Evolutionary conservation across 1,140 invertebrate genomes (phyloP), one percentile per base, ranked within the genome.

Genomic region (Caligus rogercresseyi): DNA sequence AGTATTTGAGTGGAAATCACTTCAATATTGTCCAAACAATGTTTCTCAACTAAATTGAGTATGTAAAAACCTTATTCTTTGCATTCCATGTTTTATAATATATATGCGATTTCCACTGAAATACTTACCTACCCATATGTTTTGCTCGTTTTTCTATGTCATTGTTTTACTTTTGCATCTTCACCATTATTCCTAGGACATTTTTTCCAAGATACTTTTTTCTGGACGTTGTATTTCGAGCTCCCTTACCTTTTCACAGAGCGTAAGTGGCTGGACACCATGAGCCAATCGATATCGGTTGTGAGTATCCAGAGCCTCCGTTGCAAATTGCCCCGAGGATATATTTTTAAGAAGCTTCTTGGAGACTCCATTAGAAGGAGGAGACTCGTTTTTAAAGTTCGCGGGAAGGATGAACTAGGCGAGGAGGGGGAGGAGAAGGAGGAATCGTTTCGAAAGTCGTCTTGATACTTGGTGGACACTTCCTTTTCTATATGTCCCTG

Each of bases 251-350:
- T 86, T 78, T 74, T 82, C 78, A 69, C 78, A 81, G 21, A 89
- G 68, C 71, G 80, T 78, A 58, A 90, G 69, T 1, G 80, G 77
- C 1, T 78, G 74, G 0, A 80, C 82, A 54, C 80, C 79, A 71
- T 91, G 87, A 68, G 80, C 82, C 66, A 74, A 74, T 66, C 88
- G 75, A 68, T 85, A 87, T 55, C 83, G 80, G 70, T 90, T 90
- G 70, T 89, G 86, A 20, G 82, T 75, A 54, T 81, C 74, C 60
- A 89, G 73, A 71, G 75, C 80, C 68, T 78, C 82, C 71, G 73
- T 74, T 68, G 74, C 78, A 77, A 77, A 85, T 71, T 68, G 73
- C 66, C 73, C 85, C 82, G 31, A 43, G n/a, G 31, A 43, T 11
- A 43, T 43, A 43, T 7, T 11, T 7, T 43, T 43, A 43, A 43